A percentile compares a stretch with the other conserved stretches of the same genome.
Conservation (phyloP, 2,888 invertebrate genomes). For the Cephonodes hylas region DNA sequence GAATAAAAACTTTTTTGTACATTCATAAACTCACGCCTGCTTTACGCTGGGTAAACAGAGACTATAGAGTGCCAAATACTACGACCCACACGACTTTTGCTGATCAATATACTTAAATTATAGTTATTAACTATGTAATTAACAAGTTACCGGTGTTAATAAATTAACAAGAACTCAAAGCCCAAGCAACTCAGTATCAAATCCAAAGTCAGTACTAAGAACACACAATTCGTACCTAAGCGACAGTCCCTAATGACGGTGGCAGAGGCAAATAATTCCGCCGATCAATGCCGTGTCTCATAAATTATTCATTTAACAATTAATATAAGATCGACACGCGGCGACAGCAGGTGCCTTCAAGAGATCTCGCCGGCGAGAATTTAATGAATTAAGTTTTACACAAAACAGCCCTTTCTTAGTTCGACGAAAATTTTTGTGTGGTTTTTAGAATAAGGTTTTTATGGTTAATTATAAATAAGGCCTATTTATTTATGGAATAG, state of each 20-base stretch:
- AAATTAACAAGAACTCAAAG: too few species aligned
- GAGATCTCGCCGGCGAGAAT: constrained; percentile 33
- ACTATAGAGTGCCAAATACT: too few species aligned
- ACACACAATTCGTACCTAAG: constrained; percentile 21
- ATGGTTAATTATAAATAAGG: too few species aligned
- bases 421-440: not conserved
- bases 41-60: too few species aligned
- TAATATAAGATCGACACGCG: constrained; percentile 43
- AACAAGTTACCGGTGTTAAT: too few species aligned
- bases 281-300: constrained; percentile 58
- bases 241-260: constrained; percentile 50
- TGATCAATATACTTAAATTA: too few species aligned
- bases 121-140: too few species aligned
- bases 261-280: constrained; percentile 63
- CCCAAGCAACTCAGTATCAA: constrained; percentile 7
- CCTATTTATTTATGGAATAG: too few species aligned
- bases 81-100: too few species aligned
- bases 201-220: constrained; percentile 4
- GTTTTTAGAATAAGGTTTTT: not conserved
- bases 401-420: constrained; percentile 20
- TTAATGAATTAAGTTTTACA: constrained; percentile 53
- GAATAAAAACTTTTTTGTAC: too few species aligned
- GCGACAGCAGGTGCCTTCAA: constrained; percentile 45
- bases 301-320: constrained; percentile 62
- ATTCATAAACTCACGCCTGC: too few species aligned